Evolutionary conservation across 2,888 invertebrate genomes (phyloP).

Genomic region (Aphodius granarius): DNA sequence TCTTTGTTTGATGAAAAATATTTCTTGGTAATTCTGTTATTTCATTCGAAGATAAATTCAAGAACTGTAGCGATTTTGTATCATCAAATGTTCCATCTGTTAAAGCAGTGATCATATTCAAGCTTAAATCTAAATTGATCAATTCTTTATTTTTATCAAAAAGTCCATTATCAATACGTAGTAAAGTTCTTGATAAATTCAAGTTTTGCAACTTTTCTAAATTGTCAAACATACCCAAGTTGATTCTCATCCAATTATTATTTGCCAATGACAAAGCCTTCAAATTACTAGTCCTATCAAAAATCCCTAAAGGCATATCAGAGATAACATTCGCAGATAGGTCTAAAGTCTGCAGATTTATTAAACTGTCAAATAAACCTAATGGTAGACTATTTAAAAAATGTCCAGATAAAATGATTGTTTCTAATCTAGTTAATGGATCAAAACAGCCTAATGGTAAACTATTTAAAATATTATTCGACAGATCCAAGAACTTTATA

Average conservation of each 20-base stretch:
- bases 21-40: slow-evolving; percentile 29
- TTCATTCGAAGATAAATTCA: slow-evolving; percentile 35
- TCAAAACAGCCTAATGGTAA: slow-evolving; percentile 30
- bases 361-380: slow-evolving; percentile 29
- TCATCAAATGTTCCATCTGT: slow-evolving; percentile 28
- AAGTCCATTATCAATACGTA: slow-evolving; percentile 23
- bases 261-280: slow-evolving; percentile 30
- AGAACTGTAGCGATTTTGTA: slow-evolving; percentile 27
- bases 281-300: slow-evolving; percentile 30
- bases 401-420: slow-evolving; percentile 32
- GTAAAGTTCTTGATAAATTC: slow-evolving; percentile 28
- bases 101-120: slow-evolving; percentile 30
- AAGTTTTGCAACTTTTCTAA: slow-evolving; percentile 23
- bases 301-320: slow-evolving; percentile 28
- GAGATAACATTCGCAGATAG: slow-evolving; percentile 30
- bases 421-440: slow-evolving; percentile 23
- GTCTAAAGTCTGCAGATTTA: slow-evolving; percentile 27
- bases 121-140: slow-evolving; percentile 32
- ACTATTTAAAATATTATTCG: slow-evolving; percentile 25
- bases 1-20: slow-evolving; percentile 31
- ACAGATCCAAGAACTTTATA: slow-evolving; percentile 32
- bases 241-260: slow-evolving; percentile 25
- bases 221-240: slow-evolving; percentile 23
- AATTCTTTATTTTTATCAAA: slow-evolving; percentile 32
- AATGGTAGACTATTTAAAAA: slow-evolving; percentile 21